Conservation (phyloP, 2,888 invertebrate species). For the Ophion slaviceki region DNA sequence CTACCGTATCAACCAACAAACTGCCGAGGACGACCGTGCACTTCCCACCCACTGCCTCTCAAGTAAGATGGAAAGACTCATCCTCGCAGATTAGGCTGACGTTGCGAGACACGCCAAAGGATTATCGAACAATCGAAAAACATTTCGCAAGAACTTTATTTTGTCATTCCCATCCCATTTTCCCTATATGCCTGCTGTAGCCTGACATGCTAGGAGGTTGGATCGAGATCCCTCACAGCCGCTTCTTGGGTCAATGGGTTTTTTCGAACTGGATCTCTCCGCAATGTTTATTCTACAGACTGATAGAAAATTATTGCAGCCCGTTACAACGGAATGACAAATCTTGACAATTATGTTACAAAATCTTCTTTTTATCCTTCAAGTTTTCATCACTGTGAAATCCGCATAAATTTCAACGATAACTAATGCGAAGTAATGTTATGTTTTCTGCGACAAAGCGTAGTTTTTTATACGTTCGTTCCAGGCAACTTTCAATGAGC, state of each 20-base stretch:
- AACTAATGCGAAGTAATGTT: constrained; percentile 46
- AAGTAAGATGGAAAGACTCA: constrained; percentile 31
- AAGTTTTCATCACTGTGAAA: not conserved
- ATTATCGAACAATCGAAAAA: constrained; percentile 52
- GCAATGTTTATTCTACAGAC: not conserved
- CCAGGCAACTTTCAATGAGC: constrained; percentile 17
- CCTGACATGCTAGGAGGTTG: not conserved
- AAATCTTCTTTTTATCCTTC: not conserved
- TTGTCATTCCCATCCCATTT: constrained; percentile 10
- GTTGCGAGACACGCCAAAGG: constrained; percentile 52
- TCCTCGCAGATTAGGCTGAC: constrained; percentile 56
- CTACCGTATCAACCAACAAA: constrained; percentile 51
- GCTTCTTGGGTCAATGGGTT: not conserved
- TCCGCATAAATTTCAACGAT: constrained; percentile 38
- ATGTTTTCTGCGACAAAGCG: constrained; percentile 39
- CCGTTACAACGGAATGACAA: not conserved
- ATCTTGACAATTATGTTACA: not conserved
- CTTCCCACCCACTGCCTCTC: constrained; percentile 27
- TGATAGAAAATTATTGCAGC: not conserved
- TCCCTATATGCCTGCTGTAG: not conserved
- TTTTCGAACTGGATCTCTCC: not conserved
- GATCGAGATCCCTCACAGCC: not conserved
- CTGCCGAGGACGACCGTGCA: constrained; percentile 33
- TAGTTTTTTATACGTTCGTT: constrained; percentile 12
- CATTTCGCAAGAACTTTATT: constrained; percentile 38